Evolutionary conservation across 1,140 invertebrate genomes (phyloP).

Genomic region (Augochlora pura): DNA sequence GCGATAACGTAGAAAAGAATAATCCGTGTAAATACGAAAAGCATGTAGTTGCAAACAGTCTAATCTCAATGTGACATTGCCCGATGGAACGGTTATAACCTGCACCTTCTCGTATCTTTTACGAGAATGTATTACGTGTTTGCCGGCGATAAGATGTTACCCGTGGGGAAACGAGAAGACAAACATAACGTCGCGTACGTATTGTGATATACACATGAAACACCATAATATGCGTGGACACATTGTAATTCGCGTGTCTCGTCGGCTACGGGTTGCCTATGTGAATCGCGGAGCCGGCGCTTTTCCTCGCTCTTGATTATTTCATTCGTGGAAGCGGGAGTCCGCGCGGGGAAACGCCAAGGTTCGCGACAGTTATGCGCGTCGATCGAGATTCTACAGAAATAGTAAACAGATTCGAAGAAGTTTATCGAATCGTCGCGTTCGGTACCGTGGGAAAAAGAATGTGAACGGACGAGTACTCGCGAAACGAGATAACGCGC

Average conservation of each 20-base stretch:
- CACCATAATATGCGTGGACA: background rate
- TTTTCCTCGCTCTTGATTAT: no score
- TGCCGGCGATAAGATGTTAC: conserved; percentile 54
- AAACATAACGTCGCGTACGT: background rate
- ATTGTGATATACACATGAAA: background rate
- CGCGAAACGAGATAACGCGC: conserved; percentile 11
- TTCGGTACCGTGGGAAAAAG: conserved; percentile 22
- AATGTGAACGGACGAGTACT: background rate
- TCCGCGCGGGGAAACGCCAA: no score
- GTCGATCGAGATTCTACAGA: no score
- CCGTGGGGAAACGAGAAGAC: conserved; percentile 10
- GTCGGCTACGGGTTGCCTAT: no score
- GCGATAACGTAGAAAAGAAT: conserved; percentile 60
- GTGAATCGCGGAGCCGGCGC: no score
- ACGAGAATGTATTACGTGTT: conserved; percentile 48
- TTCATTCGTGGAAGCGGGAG: no score
- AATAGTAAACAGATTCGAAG: background rate
- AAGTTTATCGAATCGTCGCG: background rate
- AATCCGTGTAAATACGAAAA: conserved; percentile 70
- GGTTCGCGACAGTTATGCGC: no score
- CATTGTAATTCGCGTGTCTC: conserved; percentile 22
- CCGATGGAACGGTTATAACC: conserved; percentile 42
- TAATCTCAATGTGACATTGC: conserved; percentile 76
- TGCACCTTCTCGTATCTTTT: conserved; percentile 46
- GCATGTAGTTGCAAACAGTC: conserved; percentile 70